Conservation (phyloP, 2,113 vertebrate species). For the Syngnathus scovelli region DNA sequence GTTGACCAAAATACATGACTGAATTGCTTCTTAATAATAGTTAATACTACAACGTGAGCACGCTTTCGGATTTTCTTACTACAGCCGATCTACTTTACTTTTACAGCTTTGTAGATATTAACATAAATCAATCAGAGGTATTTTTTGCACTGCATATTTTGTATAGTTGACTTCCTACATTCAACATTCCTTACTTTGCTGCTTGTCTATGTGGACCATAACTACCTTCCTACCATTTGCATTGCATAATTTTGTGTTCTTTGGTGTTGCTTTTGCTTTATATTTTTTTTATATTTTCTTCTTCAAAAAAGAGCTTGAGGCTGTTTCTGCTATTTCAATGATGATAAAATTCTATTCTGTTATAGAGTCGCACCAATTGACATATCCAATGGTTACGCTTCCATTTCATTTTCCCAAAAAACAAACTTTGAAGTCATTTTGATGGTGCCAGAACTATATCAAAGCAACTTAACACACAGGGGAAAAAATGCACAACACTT, state of each 20-base stretch:
- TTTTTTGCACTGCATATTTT: not conserved
- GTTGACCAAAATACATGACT: not conserved
- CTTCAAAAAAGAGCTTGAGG: not conserved
- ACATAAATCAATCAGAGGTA: no score
- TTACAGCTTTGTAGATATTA: no score
- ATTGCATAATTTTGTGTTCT: not conserved
- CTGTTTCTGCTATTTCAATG: not conserved
- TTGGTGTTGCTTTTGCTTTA: not conserved
- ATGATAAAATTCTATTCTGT: not conserved
- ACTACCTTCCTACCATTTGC: not conserved
- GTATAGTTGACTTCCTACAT: not conserved
- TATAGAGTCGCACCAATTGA: not conserved
- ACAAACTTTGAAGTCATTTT: constrained; percentile 1
- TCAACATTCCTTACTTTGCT: not conserved
- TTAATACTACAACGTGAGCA: no score
- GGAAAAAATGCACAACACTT: not conserved
- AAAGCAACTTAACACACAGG: not conserved
- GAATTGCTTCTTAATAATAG: no score
- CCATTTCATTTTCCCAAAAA: not conserved
- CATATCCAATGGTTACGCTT: not conserved
- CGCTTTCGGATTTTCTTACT: not conserved
- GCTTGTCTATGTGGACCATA: not conserved
- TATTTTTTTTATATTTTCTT: not conserved
- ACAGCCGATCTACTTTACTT: not conserved
- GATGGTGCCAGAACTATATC: not conserved